These are phyloP conservation scores for Chionomys nivalis DNA, from an alignment of 2,113 vertebrate species.

Conservation along the genomic window DNA sequence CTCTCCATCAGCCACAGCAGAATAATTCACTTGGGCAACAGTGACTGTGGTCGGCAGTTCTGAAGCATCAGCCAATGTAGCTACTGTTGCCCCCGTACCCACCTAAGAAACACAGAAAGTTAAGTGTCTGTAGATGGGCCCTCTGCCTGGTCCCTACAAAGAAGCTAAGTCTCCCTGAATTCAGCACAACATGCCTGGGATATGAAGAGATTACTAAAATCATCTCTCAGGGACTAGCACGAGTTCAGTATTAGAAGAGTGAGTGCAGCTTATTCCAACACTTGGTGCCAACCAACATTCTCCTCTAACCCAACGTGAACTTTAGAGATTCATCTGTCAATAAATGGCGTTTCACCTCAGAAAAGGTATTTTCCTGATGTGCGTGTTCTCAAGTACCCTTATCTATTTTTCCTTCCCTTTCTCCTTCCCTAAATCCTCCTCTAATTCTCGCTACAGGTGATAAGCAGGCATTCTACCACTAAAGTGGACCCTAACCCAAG, in stretches of 20 bases:
- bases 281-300: not conserved
- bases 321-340: not conserved
- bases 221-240: not conserved
- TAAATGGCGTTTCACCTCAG: not conserved
- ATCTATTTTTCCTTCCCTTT: not conserved
- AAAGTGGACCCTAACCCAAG: not conserved
- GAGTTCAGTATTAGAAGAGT: conserved; percentile 5
- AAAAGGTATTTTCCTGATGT: not conserved
- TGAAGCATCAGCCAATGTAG: conserved; percentile 96
- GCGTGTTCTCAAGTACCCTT: not conserved
- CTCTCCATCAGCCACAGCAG: conserved; percentile 96
- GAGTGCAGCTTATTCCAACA: not conserved
- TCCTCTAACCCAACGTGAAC: not conserved
- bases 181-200: not conserved
- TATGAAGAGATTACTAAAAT: not conserved
- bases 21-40: conserved; percentile 97
- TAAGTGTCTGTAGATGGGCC: not conserved
- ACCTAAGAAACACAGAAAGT: conserved; percentile 87
- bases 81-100: conserved; percentile 97
- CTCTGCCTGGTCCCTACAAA: not conserved
- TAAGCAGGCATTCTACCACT: not conserved
- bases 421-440: not conserved
- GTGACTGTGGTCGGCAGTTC: conserved; percentile 97
- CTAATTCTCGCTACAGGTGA: not conserved
- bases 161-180: not conserved